phyloP scores from a whole-genome alignment of 37 sponge, comb jelly and placozoan species.

The Aplysina aerophoba region DNA sequence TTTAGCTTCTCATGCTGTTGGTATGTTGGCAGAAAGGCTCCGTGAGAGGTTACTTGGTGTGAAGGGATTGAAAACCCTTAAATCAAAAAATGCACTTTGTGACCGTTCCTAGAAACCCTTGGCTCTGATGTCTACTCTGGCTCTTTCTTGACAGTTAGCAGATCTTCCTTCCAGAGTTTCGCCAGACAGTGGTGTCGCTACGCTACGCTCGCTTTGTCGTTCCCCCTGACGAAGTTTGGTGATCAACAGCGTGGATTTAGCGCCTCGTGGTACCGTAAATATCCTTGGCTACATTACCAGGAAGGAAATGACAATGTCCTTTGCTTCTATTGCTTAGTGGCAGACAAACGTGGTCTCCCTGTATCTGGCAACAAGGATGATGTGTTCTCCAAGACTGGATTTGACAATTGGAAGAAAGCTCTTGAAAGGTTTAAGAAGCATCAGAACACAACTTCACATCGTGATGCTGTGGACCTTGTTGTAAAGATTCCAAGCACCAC shows the following conservation, averaged over 20 bases:
- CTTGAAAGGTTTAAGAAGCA: constrained; percentile 19
- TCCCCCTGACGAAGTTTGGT: constrained; percentile 34
- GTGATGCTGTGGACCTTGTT: constrained; percentile 21
- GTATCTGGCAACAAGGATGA: constrained; percentile 1
- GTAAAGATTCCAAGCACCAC: too few relatives aligned
- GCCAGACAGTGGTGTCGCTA: too few relatives aligned
- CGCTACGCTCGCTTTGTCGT: too few relatives aligned
- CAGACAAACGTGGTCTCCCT: constrained; percentile 28
- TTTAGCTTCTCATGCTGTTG: too few relatives aligned
- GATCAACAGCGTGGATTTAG: constrained; percentile 30
- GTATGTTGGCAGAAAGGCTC: too few relatives aligned
- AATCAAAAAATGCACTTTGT: too few relatives aligned
- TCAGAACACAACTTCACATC: constrained; percentile 13
- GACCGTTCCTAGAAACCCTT: too few relatives aligned
- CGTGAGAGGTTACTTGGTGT: too few relatives aligned
- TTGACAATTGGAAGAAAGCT: constrained; percentile 48
- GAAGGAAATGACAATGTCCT: constrained; percentile 46
- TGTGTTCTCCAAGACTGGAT: constrained; percentile 16
- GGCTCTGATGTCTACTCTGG: too few relatives aligned
- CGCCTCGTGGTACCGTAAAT: constrained; percentile 50
- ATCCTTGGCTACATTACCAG: constrained; percentile 56
- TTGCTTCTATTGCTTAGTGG: constrained; percentile 46
- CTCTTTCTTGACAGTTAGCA: too few relatives aligned
- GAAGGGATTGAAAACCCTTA: too few relatives aligned
- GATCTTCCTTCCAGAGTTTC: too few relatives aligned